Conservation (phyloP, 2,113 vertebrate genomes). For the Propithecus coquereli region DNA sequence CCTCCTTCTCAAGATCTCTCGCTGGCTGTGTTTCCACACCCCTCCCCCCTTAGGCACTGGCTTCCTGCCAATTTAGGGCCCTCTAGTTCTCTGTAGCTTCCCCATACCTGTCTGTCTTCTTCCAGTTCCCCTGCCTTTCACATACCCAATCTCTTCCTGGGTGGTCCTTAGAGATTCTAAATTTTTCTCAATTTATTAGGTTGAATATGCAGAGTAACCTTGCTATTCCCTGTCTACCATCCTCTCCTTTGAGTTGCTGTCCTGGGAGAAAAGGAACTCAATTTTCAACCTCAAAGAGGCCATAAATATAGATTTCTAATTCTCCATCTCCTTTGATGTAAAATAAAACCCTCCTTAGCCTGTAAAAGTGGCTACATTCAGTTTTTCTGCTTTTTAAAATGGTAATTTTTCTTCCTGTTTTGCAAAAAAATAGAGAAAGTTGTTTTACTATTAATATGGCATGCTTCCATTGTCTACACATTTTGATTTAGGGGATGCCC, state of each 20-base stretch:
- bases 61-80: background rate
- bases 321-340: background rate
- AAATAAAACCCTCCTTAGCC: background rate
- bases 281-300: background rate
- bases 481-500: constrained; percentile 32
- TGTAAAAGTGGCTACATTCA: background rate
- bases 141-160: background rate
- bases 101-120: background rate
- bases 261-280: background rate
- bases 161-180: background rate
- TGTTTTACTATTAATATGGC: constrained; percentile 22
- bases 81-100: background rate
- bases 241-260: background rate
- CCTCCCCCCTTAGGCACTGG: background rate
- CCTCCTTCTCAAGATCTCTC: background rate
- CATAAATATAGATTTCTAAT: background rate
- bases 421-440: background rate
- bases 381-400: constrained; percentile 19
- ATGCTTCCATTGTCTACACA: background rate
- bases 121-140: background rate
- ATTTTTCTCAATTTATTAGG: background rate
- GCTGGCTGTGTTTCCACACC: background rate
- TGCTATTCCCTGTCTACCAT: background rate
- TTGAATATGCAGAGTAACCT: background rate
- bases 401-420: background rate